Percentiles rank a stretch among this genome's conserved stretches.
Evolutionary conservation across 1,140 invertebrate species (phyloP).

Genomic region (Drosophila truncata): DNA sequence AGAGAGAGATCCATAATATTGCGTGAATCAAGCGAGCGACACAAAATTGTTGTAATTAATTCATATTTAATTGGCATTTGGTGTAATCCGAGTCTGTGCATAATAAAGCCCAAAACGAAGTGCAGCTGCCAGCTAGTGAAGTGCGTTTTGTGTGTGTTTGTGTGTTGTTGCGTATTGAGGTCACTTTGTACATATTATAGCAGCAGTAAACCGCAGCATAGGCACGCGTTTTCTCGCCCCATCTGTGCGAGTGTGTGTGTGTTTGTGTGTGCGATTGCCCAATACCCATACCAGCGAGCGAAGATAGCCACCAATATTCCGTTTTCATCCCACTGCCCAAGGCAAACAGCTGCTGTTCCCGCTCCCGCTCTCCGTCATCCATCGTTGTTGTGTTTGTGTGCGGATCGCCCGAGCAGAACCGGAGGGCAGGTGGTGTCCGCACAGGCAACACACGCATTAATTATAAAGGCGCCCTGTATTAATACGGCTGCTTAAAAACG

Average conservation of each 20-base stretch:
- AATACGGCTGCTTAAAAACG: constrained; percentile 47
- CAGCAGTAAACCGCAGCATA: constrained; percentile 53
- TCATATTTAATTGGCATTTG: constrained; percentile 72
- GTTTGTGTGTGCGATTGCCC: constrained; percentile 44
- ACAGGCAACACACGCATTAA: constrained; percentile 70
- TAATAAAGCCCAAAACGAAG: constrained; percentile 59
- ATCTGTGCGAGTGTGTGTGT: constrained; percentile 21
- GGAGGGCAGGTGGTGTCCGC: constrained; percentile 78
- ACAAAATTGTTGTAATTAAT: constrained; percentile 78
- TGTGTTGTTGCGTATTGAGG: constrained; percentile 55
- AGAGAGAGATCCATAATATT: constrained; percentile 55
- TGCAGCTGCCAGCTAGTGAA: constrained; percentile 27
- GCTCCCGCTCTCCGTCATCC: constrained; percentile 19
- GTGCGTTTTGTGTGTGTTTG: constrained; percentile 16
- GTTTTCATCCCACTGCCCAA: constrained; percentile 68
- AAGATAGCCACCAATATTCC: constrained; percentile 50
- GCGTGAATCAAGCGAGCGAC: constrained; percentile 73
- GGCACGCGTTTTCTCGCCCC: constrained; percentile 48
- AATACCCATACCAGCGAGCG: constrained; percentile 47
- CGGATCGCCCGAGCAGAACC: constrained; percentile 76
- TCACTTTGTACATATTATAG: constrained; percentile 62
- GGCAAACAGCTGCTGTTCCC: constrained; percentile 64
- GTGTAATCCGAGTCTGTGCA: constrained; percentile 50
- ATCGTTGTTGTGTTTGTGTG: constrained; percentile 48
- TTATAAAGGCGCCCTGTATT: constrained; percentile 56